Conservation (phyloP, 2,888 invertebrate genomes). For the Prosopocoilus inquinatus region DNA sequence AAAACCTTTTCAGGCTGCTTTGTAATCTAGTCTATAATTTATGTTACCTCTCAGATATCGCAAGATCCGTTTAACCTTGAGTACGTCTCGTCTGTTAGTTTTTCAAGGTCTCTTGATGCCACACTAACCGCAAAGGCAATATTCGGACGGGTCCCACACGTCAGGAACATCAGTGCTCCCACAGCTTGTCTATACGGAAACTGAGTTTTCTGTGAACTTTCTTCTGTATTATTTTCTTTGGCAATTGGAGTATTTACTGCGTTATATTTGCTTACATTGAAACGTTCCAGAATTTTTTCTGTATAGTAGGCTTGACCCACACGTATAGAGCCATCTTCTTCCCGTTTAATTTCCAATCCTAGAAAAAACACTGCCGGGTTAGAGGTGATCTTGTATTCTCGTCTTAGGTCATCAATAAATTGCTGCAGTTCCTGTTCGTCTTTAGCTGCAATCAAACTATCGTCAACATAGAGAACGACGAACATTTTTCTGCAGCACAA, state of each 20-base stretch:
- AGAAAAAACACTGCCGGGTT: background rate
- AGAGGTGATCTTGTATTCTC: background rate
- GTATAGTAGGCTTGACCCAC: constrained; percentile 1
- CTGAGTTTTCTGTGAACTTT: no score
- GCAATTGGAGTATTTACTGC: background rate
- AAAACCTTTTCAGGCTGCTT: no score
- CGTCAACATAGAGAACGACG: no score
- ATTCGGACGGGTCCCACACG: constrained; percentile 6
- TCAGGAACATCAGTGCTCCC: background rate
- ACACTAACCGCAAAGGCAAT: constrained; percentile 9
- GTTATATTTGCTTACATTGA: constrained; percentile 4
- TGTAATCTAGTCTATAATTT: background rate
- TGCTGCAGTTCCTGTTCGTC: constrained; percentile 8
- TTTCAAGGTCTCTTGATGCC: constrained; percentile 4
- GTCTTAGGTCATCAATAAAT: background rate
- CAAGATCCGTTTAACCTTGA: constrained; percentile 11
- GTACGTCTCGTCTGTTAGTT: constrained; percentile 1
- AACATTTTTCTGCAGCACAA: constrained; percentile 20
- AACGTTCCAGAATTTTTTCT: constrained; percentile 5
- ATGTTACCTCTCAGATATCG: constrained; percentile 7
- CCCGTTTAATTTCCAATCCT: background rate
- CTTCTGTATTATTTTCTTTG: background rate
- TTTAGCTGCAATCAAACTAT: constrained; percentile 30
- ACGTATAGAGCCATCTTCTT: constrained; percentile 1
- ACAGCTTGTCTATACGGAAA: background rate